A percentile compares a stretch with the other conserved stretches of the same genome.
These are phyloP conservation scores for Beris morrisii DNA, from an alignment of 2,888 invertebrate genomes.

Conservation along the genomic window DNA sequence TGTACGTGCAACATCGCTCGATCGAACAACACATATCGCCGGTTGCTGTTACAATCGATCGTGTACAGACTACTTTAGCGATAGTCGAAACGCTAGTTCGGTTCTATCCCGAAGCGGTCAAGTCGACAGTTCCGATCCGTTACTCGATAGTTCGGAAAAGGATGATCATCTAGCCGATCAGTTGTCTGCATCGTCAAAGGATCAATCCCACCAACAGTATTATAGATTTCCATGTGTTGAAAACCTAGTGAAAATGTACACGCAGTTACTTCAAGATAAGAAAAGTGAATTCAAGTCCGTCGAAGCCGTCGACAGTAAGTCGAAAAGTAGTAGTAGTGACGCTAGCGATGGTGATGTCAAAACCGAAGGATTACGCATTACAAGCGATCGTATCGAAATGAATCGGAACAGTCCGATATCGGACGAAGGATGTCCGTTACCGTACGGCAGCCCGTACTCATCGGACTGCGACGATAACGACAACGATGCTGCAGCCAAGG, in stretches of 20 bases:
- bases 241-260: constrained; percentile 43
- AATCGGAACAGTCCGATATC: constrained; percentile 47
- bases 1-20: constrained; percentile 41
- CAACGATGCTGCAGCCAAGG: constrained; percentile 41
- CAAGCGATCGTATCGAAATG: constrained; percentile 36
- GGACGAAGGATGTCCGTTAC: constrained; percentile 53
- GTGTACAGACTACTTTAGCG: too few species aligned
- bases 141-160: too few species aligned
- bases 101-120: too few species aligned
- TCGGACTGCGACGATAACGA: constrained; percentile 44
- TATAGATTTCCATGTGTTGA: constrained; percentile 42
- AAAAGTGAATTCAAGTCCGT: constrained; percentile 35
- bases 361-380: constrained; percentile 21
- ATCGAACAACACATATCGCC: constrained; percentile 6
- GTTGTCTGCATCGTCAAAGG: too few species aligned
- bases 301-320: constrained; percentile 12
- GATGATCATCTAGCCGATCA: too few species aligned
- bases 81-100: too few species aligned
- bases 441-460: constrained; percentile 50
- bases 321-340: constrained; percentile 2
- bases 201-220: constrained; percentile 9
- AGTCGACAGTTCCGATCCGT: too few species aligned
- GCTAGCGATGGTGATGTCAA: not conserved
- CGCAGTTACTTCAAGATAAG: constrained; percentile 41
- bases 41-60: too few species aligned